Evolutionary conservation across 2,113 vertebrate species (phyloP), one percentile per base, ranked within the genome.

Genomic region (Mesembrinibis cayennensis): DNA sequence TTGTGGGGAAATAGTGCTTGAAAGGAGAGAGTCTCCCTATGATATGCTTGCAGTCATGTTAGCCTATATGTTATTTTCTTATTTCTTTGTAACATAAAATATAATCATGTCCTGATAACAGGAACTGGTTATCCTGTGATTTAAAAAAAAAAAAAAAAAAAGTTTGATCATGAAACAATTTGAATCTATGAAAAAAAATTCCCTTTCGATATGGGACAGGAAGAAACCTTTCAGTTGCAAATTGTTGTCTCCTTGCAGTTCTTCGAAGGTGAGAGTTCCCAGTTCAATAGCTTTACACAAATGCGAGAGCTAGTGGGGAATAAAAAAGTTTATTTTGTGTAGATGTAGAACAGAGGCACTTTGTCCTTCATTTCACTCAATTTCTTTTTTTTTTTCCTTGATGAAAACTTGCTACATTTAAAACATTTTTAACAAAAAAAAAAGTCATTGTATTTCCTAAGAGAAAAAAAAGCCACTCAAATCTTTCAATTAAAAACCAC

Each of bases 251-350:
- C 82, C 63, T 91, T 95, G 86, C 34, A 5, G 19, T 11, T 82
- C 69, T 92, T 90, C 91, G 91, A 96, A 97, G 71, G 82, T 80
- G 78, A 96, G 47, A 62, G 34, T 26, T 95, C 23, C 53, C n/a
- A 55, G 34, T 82, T 97, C 78, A 71, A 67, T 50, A 76, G 73
- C 29, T 93, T 85, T 69, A 66, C 5, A 8, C 34, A 53, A 61
- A 42, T 77, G 32, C 0, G 1, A 86, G 45, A 90, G 55, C 29
- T 90, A 77, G 8, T 40, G 32, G 45, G 63, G 63, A 94, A 94
- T 73, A 91, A 67, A 85, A 56, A 85, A 73, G n/a, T 42, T 82
- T 83, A 47, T 83, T 90, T 95, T 94, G 42, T 82, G 55, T 78
- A 82, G 44, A 56, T n/a, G 22, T 42, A 86, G 58, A 85, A 58